Percentiles rank a stretch among this genome's conserved stretches.
These are phyloP conservation scores for Hemistola chrysoprasaria DNA, from an alignment of 2,888 invertebrate species.

Conservation along the genomic window DNA sequence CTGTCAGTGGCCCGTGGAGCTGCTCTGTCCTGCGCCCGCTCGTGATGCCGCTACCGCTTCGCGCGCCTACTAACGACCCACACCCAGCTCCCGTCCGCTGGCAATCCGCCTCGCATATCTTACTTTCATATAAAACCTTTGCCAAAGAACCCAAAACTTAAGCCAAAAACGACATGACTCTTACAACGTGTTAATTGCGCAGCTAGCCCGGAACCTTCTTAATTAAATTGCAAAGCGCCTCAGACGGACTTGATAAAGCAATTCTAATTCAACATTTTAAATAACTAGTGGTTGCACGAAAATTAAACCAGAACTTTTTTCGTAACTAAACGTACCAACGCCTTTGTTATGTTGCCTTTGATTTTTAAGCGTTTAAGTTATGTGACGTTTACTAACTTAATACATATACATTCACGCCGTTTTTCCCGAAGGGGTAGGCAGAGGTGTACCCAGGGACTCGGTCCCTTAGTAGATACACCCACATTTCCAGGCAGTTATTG, in stretches of 20 bases:
- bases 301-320: no score
- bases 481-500: no score
- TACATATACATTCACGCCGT: no score
- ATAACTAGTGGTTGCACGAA: slow-evolving; percentile 15
- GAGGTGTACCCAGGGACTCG: no score
- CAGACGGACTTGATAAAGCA: slow-evolving; percentile 9
- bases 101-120: slow-evolving; percentile 20
- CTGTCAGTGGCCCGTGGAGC: slow-evolving; percentile 27
- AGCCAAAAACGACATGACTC: slow-evolving; percentile 13
- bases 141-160: slow-evolving; percentile 13
- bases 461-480: no score
- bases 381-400: no score
- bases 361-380: no score
- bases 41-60: slow-evolving; percentile 39
- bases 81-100: slow-evolving; percentile 22
- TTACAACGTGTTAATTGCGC: slow-evolving; percentile 1
- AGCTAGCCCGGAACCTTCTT: slow-evolving; percentile 42
- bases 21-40: slow-evolving; percentile 24
- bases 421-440: no score
- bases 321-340: no score
- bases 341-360: no score
- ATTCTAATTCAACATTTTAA: no score
- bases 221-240: slow-evolving; percentile 42
- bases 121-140: slow-evolving; percentile 22
- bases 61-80: slow-evolving; percentile 29